Evolutionary conservation across 1,140 invertebrate genomes (phyloP).

Genomic region (Sinonovacula constricta): DNA sequence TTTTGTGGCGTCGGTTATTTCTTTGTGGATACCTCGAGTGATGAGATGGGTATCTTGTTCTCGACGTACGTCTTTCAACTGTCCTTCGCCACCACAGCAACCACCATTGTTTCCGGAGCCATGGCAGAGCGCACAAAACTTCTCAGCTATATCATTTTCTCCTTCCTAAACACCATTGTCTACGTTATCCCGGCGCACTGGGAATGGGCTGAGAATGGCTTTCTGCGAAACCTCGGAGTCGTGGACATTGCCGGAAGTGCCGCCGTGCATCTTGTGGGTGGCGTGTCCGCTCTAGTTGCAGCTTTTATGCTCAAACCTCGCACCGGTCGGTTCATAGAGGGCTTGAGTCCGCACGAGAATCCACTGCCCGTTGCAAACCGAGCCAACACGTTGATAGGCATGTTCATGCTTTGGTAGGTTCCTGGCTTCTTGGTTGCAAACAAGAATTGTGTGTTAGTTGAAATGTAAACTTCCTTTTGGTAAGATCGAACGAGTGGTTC

Average conservation of each 20-base stretch:
- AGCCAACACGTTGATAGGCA: slow-evolving; percentile 93
- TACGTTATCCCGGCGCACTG: slow-evolving; percentile 97
- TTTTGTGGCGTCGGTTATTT: slow-evolving; percentile 83
- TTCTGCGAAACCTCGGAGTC: slow-evolving; percentile 58
- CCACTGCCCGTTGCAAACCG: slow-evolving; percentile 91
- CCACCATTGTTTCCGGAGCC: slow-evolving; percentile 80
- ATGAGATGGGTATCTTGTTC: slow-evolving; percentile 75
- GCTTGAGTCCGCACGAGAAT: slow-evolving; percentile 80
- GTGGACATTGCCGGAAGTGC: slow-evolving; percentile 86
- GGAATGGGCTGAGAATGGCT: slow-evolving; percentile 80
- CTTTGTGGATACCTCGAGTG: slow-evolving; percentile 77
- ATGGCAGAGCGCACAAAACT: slow-evolving; percentile 82
- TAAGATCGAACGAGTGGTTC: too few species aligned
- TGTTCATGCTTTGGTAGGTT: slow-evolving; percentile 96
- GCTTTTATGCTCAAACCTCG: slow-evolving; percentile 94
- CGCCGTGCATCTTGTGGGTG: slow-evolving; percentile 93
- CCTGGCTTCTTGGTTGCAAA: too few species aligned
- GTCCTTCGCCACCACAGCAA: slow-evolving; percentile 75
- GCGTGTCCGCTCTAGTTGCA: slow-evolving; percentile 88
- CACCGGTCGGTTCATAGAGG: slow-evolving; percentile 88
- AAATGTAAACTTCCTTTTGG: too few species aligned
- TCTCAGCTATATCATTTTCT: slow-evolving; percentile 81
- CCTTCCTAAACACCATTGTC: slow-evolving; percentile 83
- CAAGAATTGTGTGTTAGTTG: too few species aligned
- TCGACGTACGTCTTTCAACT: slow-evolving; percentile 72